phyloP scores from a whole-genome alignment of 2,888 invertebrate species.

The Plemyria rubiginata region DNA sequence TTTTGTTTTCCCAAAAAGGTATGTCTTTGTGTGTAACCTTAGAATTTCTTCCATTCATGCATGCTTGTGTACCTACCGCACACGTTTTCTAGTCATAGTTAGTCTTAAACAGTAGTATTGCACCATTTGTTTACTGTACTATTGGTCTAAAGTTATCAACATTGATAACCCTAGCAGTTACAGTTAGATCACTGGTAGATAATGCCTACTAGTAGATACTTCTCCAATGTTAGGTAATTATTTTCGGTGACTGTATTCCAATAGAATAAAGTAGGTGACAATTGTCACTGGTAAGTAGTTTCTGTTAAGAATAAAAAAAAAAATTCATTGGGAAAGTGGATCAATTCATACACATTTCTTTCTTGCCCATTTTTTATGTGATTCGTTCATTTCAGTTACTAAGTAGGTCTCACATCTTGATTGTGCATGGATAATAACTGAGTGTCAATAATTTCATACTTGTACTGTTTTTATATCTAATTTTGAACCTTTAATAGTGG shows the following conservation, averaged over 20 bases:
- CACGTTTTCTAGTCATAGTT: constrained; percentile 15
- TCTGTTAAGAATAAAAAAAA: not conserved
- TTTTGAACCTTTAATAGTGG: too few relatives aligned
- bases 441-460: too few relatives aligned
- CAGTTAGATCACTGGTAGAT: not conserved
- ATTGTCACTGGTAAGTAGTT: not conserved
- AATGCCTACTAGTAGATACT: too few relatives aligned
- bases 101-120: constrained; percentile 29
- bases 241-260: not conserved
- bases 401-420: too few relatives aligned
- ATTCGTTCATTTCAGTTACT: too few relatives aligned
- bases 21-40: constrained; percentile 46
- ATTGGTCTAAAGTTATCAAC: not conserved
- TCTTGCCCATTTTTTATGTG: too few relatives aligned
- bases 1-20: constrained; percentile 78
- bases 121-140: constrained; percentile 39
- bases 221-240: too few relatives aligned
- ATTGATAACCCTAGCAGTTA: constrained; percentile 1
- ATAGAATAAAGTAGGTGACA: not conserved
- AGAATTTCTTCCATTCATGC: constrained; percentile 31
- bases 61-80: constrained; percentile 10
- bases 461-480: too few relatives aligned
- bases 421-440: too few relatives aligned
- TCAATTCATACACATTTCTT: too few relatives aligned
- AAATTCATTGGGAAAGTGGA: not conserved